phyloP scores from a whole-genome alignment of 2,888 invertebrate species.

The Andrena trimmerana region DNA sequence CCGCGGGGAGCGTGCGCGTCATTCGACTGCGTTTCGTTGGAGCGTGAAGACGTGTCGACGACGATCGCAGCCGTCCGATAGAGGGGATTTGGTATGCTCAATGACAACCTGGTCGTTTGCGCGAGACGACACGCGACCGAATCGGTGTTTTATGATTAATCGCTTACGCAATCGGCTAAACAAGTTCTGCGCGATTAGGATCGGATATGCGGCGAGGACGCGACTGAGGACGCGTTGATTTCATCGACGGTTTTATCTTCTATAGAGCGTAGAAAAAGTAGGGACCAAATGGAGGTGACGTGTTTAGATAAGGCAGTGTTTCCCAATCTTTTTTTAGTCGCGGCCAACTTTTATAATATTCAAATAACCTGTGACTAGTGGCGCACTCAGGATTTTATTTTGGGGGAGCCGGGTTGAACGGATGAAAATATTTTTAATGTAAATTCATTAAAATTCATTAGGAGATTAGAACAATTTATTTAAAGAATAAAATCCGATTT shows the following conservation, averaged over 20 bases:
- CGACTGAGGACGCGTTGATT: not conserved
- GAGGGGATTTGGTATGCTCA: not conserved
- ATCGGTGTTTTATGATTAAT: conserved; percentile 20
- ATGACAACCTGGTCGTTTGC: conserved; percentile 15
- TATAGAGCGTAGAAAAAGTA: not conserved
- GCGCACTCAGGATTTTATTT: too few species aligned
- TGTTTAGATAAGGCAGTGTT: too few species aligned
- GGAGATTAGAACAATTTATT: too few species aligned
- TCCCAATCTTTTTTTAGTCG: too few species aligned
- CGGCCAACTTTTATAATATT: too few species aligned
- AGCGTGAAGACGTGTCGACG: conserved; percentile 32
- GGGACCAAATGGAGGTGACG: too few species aligned
- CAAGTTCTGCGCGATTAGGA: not conserved
- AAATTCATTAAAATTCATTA: too few species aligned
- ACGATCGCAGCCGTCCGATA: conserved; percentile 13
- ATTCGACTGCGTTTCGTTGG: conserved; percentile 5
- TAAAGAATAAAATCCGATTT: too few species aligned
- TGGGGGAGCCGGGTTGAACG: too few species aligned
- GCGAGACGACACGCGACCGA: not conserved
- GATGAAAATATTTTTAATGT: too few species aligned
- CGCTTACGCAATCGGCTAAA: conserved; percentile 22
- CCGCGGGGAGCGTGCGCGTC: not conserved
- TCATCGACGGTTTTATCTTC: not conserved
- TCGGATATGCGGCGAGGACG: not conserved
- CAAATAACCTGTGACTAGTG: too few species aligned